A percentile compares a stretch with the other conserved stretches of the same genome.
phyloP scores from a whole-genome alignment of 2,888 invertebrate genomes.

The Exocentrus adspersus region DNA sequence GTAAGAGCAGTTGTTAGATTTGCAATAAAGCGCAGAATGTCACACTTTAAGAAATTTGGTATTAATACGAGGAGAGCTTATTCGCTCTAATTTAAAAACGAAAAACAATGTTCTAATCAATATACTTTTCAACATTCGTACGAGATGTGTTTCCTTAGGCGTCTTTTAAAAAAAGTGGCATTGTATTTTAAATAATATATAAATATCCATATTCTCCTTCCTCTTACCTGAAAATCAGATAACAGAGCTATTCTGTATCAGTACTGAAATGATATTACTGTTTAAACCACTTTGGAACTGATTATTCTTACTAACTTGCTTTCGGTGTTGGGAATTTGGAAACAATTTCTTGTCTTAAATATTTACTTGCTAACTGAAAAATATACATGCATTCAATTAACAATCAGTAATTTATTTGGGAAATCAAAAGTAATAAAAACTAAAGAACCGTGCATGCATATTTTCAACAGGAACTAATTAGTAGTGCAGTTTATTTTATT shows the following conservation, averaged over 20 bases:
- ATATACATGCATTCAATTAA: slow-evolving; percentile 22
- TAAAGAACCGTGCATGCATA: neutral
- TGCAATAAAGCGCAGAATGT: neutral
- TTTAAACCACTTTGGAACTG: slow-evolving; percentile 33
- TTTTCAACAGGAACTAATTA: slow-evolving; percentile 8
- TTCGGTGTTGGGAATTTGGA: slow-evolving; percentile 35
- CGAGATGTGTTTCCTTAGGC: no score
- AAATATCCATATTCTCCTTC: slow-evolving; percentile 32
- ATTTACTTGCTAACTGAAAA: slow-evolving; percentile 1
- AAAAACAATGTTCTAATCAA: no score
- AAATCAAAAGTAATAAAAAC: neutral
- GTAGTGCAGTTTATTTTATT: neutral
- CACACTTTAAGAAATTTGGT: no score
- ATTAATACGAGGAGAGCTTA: no score
- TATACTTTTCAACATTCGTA: no score
- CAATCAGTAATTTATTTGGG: neutral
- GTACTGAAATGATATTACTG: slow-evolving; percentile 29
- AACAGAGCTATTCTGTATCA: slow-evolving; percentile 53
- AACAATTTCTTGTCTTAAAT: neutral
- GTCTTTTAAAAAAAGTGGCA: no score
- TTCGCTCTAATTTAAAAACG: no score
- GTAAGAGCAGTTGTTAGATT: no score
- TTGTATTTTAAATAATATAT: neutral
- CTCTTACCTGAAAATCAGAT: slow-evolving; percentile 45
- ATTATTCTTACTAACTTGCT: slow-evolving; percentile 26